Evolutionary conservation across 2,797 vertebrate species (phyloP).

Genomic region (Simalia tracyae): DNA sequence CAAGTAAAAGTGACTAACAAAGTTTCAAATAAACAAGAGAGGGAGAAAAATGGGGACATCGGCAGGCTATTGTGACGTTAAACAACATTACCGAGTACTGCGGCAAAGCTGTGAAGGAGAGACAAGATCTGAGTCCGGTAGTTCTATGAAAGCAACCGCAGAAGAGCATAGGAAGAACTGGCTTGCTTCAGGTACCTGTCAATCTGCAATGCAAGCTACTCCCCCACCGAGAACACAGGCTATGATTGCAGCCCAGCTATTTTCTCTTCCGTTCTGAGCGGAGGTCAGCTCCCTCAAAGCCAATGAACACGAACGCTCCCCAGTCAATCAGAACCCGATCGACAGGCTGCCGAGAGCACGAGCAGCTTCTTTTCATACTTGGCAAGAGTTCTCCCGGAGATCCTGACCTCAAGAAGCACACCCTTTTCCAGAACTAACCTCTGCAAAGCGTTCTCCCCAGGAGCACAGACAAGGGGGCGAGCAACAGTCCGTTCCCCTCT

Average conservation of each 20-base stretch:
- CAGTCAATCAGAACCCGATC: not conserved
- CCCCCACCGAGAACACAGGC: not conserved
- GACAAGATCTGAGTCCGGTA: not conserved
- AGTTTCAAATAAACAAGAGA: not conserved
- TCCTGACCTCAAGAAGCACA: constrained; percentile 40
- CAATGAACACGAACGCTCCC: not conserved
- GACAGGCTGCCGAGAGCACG: constrained; percentile 28
- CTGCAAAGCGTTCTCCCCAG: constrained; percentile 3
- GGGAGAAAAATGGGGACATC: not conserved
- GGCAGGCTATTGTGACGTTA: not conserved
- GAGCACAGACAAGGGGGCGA: not conserved
- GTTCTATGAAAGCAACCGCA: not conserved
- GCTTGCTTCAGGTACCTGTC: not conserved
- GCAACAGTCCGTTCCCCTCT: not conserved
- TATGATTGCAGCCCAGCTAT: not conserved
- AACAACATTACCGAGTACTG: not conserved
- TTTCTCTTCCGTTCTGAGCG: not conserved
- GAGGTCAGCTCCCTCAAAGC: constrained; percentile 17
- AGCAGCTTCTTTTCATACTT: constrained; percentile 54
- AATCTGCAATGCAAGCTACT: accelerated
- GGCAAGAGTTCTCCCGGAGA: constrained; percentile 33
- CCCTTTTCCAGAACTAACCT: constrained; percentile 15
- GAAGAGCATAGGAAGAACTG: not conserved
- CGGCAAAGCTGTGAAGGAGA: not conserved
- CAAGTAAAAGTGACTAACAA: not conserved